Evolutionary conservation across 1,140 invertebrate genomes (phyloP).

Genomic region (Pseudomyrmex sp.): DNA sequence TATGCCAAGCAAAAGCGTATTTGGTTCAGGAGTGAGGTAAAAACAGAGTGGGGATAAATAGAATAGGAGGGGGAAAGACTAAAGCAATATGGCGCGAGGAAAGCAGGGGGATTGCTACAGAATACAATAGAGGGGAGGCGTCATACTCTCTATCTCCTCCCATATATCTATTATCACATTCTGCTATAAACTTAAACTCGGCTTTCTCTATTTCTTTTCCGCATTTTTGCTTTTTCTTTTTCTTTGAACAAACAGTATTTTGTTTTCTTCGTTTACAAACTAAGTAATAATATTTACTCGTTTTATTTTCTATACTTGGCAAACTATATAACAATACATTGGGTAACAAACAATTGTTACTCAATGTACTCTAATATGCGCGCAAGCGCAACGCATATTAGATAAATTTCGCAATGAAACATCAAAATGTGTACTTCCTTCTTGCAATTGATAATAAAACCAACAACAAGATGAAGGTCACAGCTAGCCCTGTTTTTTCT

Average conservation of each 20-base stretch:
- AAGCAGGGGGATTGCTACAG: slow-evolving; percentile 63
- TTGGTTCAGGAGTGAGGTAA: slow-evolving; percentile 37
- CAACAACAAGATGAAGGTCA: slow-evolving; percentile 40
- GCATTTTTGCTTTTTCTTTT: neutral
- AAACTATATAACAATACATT: slow-evolving; percentile 42
- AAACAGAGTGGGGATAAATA: neutral
- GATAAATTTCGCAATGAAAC: slow-evolving; percentile 19
- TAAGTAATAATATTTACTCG: slow-evolving; percentile 1
- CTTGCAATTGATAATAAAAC: slow-evolving; percentile 15
- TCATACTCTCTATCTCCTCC: slow-evolving; percentile 71
- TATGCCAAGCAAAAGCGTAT: slow-evolving; percentile 74
- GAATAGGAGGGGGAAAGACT: slow-evolving; percentile 36
- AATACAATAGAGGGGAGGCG: slow-evolving; percentile 74
- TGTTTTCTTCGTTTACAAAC: slow-evolving; percentile 11
- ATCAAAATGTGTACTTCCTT: slow-evolving; percentile 25
- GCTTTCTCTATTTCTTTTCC: slow-evolving; percentile 42
- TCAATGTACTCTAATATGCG: slow-evolving; percentile 31
- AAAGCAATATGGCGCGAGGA: slow-evolving; percentile 10
- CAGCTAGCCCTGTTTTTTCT: neutral
- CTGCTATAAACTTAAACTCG: slow-evolving; percentile 42
- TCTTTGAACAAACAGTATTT: neutral
- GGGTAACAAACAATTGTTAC: slow-evolving; percentile 33
- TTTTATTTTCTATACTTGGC: slow-evolving; percentile 24
- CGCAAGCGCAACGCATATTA: neutral
- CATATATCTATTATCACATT: slow-evolving; percentile 61